phyloP scores from a whole-genome alignment of 1,140 invertebrate species.

The Drosophila nigrodunni region DNA sequence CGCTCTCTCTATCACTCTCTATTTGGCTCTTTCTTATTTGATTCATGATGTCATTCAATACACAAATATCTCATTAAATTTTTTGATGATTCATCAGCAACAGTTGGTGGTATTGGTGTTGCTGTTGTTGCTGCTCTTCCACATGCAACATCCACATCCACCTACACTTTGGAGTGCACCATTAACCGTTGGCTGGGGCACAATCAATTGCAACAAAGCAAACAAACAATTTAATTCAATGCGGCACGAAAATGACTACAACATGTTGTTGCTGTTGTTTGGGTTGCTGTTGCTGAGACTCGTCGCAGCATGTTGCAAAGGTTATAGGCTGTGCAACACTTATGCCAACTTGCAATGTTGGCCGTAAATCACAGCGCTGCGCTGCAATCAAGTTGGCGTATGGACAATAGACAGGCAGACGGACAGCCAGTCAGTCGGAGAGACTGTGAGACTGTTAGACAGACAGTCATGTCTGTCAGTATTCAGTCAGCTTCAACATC shows the following conservation, averaged over 20 bases:
- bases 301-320: slow-evolving; percentile 75
- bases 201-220: slow-evolving; percentile 82
- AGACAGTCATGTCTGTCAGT: slow-evolving; percentile 44
- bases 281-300: slow-evolving; percentile 10
- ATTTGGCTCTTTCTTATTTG: slow-evolving; percentile 1
- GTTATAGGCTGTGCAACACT: slow-evolving; percentile 83
- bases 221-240: slow-evolving; percentile 84
- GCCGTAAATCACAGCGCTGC: slow-evolving; percentile 72
- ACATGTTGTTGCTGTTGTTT: slow-evolving; percentile 56
- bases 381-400: slow-evolving; percentile 68
- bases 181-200: slow-evolving; percentile 80
- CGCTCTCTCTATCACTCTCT: not conserved
- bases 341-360: slow-evolving; percentile 83
- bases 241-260: slow-evolving; percentile 66
- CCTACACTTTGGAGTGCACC: slow-evolving; percentile 60
- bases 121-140: slow-evolving; percentile 14
- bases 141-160: slow-evolving; percentile 65
- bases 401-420: slow-evolving; percentile 38
- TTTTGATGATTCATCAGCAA: slow-evolving; percentile 72
- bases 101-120: slow-evolving; percentile 36
- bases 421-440: slow-evolving; percentile 35
- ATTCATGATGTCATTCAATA: slow-evolving; percentile 66
- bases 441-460: slow-evolving; percentile 17
- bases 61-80: slow-evolving; percentile 77
- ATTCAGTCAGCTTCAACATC: slow-evolving; percentile 31